Percentiles rank a stretch among this genome's conserved stretches.
These are phyloP conservation scores for Leptinotarsa peninsularis DNA, from an alignment of 2,888 invertebrate species.

Conservation along the genomic window DNA sequence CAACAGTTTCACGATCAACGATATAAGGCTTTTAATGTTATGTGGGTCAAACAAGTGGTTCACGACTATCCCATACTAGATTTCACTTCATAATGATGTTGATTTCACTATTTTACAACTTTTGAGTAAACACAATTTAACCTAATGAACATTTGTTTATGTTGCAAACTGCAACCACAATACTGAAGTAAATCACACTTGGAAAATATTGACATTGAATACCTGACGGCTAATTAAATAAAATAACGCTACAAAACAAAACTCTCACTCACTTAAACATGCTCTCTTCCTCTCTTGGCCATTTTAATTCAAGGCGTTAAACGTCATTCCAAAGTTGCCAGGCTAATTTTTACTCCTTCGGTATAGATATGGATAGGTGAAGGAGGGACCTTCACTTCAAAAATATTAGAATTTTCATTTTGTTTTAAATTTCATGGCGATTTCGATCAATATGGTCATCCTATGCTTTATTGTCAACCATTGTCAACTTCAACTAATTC, in stretches of 20 bases:
- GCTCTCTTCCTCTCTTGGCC: conserved; percentile 3
- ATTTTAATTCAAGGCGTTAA: neutral
- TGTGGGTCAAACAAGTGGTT: conserved; percentile 63
- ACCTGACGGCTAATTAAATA: conserved; percentile 22
- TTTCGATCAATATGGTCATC: too few relatives aligned
- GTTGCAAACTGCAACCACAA: neutral
- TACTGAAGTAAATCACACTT: neutral
- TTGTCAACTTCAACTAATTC: too few relatives aligned
- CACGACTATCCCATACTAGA: conserved; percentile 55
- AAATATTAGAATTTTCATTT: too few relatives aligned
- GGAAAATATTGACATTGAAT: neutral
- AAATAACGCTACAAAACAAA: conserved; percentile 1
- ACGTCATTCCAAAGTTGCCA: too few relatives aligned
- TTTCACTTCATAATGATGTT: conserved; percentile 43
- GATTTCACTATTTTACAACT: conserved; percentile 32
- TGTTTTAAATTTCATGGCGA: too few relatives aligned
- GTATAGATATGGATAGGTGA: too few relatives aligned
- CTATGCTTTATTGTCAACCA: too few relatives aligned
- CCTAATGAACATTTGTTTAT: neutral
- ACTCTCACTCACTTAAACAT: too few relatives aligned
- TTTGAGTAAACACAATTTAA: neutral
- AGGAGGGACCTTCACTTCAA: too few relatives aligned
- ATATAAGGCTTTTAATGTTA: conserved; percentile 60
- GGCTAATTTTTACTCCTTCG: too few relatives aligned
- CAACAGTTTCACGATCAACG: conserved; percentile 32